These are phyloP conservation scores for Cenopis cana DNA, from an alignment of 2,888 invertebrate genomes.

Conservation along the genomic window DNA sequence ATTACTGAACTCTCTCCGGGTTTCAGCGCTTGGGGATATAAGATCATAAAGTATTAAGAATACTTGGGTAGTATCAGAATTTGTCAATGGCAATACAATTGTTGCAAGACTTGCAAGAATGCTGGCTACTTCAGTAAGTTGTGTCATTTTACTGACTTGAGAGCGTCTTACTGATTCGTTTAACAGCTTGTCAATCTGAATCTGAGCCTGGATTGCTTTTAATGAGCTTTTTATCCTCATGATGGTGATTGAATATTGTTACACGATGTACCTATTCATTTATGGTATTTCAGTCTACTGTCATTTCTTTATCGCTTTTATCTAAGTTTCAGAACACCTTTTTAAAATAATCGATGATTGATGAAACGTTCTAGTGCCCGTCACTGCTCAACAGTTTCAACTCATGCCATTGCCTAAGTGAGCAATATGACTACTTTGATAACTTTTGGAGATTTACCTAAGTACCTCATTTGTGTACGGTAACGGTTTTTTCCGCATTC, in stretches of 20 bases:
- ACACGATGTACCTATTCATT: background rate
- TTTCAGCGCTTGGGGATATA: background rate
- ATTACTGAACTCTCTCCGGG: slow-evolving; percentile 9
- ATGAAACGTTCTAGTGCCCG: too few species aligned
- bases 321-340: background rate
- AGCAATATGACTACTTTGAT: too few species aligned
- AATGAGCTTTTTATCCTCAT: slow-evolving; percentile 14
- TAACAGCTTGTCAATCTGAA: slow-evolving; percentile 16
- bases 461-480: too few species aligned
- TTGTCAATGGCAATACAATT: background rate
- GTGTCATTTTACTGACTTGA: slow-evolving; percentile 17
- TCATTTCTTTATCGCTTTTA: background rate
- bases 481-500: too few species aligned
- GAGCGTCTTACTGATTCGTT: slow-evolving; percentile 15
- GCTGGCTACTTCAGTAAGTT: background rate
- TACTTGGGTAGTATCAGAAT: background rate
- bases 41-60: background rate
- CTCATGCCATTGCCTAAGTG: too few species aligned
- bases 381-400: too few species aligned
- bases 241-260: background rate
- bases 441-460: too few species aligned
- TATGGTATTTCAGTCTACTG: background rate
- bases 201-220: too few species aligned
- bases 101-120: background rate
- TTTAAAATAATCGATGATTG: background rate